Evolutionary conservation across 2,797 vertebrate species (phyloP).

Genomic region (Kryptolebias ocellatus): DNA sequence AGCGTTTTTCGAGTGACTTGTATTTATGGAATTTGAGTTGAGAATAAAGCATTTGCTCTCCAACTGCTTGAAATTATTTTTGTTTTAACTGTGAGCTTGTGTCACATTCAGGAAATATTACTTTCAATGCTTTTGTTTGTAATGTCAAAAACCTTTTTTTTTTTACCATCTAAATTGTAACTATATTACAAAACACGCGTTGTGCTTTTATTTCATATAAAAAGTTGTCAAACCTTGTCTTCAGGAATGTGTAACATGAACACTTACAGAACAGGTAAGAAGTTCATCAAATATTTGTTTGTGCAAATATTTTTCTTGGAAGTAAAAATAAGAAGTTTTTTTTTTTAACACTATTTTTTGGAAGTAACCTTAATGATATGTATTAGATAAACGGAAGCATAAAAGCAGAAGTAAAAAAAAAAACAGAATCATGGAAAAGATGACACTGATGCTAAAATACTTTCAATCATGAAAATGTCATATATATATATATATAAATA

Average conservation of each 20-base stretch:
- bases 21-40: constrained; percentile 35
- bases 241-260: too few species aligned
- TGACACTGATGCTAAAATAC: background rate
- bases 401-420: background rate
- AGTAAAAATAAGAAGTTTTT: too few species aligned
- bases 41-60: constrained; percentile 56
- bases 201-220: too few species aligned
- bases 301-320: too few species aligned
- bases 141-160: background rate
- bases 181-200: too few species aligned
- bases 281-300: too few species aligned
- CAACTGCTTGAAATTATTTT: background rate
- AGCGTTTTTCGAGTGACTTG: constrained; percentile 35
- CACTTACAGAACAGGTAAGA: too few species aligned
- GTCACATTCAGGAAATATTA: background rate
- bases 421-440: background rate
- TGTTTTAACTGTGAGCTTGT: background rate
- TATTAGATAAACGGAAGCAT: background rate
- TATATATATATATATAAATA: too few species aligned
- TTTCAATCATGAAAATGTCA: too few species aligned
- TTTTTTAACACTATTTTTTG: background rate
- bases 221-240: too few species aligned
- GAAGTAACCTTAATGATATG: background rate
- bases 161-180: background rate
- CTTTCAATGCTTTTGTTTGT: background rate